These are phyloP conservation scores for Glareola pratincola DNA, from an alignment of 2,113 vertebrate genomes.

Conservation along the genomic window DNA sequence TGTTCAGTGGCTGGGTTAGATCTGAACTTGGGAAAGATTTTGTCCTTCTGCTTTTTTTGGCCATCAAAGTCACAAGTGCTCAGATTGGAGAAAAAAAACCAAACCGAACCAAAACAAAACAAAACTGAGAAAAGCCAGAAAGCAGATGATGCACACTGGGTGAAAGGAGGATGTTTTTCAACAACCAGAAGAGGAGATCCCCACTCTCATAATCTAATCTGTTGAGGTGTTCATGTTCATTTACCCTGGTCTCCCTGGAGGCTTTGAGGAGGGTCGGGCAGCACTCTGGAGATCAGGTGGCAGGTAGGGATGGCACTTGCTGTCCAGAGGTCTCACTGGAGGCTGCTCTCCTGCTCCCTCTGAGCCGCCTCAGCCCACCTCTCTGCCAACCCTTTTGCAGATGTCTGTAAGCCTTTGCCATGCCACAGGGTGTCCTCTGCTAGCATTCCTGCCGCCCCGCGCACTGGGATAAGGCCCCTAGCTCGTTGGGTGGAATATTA, in stretches of 20 bases:
- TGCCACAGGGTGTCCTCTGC: accelerated
- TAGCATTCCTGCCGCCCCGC: not conserved
- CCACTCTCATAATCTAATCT: not conserved
- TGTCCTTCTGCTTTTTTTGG: not conserved
- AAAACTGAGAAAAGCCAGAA: not conserved
- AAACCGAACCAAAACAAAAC: not conserved
- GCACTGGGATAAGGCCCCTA: accelerated
- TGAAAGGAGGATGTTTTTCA: not conserved
- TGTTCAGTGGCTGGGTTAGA: not conserved
- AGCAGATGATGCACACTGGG: accelerated
- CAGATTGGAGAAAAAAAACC: not conserved
- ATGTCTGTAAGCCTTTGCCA: accelerated
- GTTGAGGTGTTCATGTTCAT: not conserved
- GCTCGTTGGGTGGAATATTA: not conserved
- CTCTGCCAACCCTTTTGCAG: accelerated
- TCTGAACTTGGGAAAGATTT: not conserved
- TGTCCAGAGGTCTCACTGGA: not conserved
- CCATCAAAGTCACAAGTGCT: not conserved
- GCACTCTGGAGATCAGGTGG: not conserved
- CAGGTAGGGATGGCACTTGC: not conserved
- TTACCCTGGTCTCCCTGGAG: not conserved
- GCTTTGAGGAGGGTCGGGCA: not conserved
- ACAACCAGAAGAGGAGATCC: not conserved
- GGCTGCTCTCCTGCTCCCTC: not conserved
- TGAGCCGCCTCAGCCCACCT: too few relatives aligned